Conservation (phyloP, 2,113 vertebrate species). For the Bolborhynchus lineola region DNA sequence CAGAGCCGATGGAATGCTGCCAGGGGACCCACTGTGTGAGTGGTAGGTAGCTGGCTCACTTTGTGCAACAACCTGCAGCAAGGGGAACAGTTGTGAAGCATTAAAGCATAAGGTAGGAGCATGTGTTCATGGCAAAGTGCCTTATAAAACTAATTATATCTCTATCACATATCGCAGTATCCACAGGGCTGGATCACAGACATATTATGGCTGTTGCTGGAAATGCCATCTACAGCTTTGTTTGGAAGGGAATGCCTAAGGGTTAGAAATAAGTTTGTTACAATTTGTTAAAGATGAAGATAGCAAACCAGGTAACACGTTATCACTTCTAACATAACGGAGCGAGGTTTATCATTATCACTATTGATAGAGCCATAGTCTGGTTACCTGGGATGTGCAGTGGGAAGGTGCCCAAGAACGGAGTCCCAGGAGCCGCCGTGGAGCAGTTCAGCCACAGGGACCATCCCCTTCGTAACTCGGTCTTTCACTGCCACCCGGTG, state of each 20-base stretch:
- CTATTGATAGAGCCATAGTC: rapidly evolving
- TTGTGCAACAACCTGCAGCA: too few species aligned
- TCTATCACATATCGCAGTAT: rapidly evolving
- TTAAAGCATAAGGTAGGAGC: neutral
- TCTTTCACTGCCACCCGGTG: slow-evolving; percentile 35
- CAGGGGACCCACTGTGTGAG: rapidly evolving
- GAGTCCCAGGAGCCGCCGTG: rapidly evolving
- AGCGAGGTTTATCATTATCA: rapidly evolving
- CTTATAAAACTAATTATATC: rapidly evolving
- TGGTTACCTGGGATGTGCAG: rapidly evolving
- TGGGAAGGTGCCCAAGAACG: rapidly evolving
- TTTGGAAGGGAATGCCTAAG: rapidly evolving
- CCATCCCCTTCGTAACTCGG: neutral
- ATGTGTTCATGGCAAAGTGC: neutral
- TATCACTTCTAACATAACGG: rapidly evolving
- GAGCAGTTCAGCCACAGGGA: rapidly evolving
- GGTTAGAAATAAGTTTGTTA: neutral
- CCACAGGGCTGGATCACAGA: rapidly evolving
- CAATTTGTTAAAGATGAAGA: neutral
- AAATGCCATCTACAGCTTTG: rapidly evolving
- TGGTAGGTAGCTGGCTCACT: neutral
- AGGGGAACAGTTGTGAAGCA: neutral
- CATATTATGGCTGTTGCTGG: neutral
- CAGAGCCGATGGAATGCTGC: neutral
- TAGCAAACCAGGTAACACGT: neutral